Evolutionary conservation across 1,140 invertebrate genomes (phyloP), one percentile per base, ranked within the genome.

Genomic region (Chironomus tepperi): DNA sequence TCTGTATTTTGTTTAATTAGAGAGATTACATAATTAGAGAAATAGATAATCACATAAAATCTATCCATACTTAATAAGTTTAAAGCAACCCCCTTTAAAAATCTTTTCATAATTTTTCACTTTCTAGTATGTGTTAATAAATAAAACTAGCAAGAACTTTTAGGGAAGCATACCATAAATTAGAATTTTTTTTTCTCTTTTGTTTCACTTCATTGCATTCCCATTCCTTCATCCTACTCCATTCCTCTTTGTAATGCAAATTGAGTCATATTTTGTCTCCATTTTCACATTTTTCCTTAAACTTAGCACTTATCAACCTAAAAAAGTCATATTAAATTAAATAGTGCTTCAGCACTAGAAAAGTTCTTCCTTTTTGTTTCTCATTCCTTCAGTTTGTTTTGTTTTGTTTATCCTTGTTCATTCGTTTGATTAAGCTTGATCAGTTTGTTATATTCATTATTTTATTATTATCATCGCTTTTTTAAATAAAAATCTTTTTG

Each of bases 321-420:
- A 57, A 57, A 57, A n/a, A 57, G 47, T 57, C 47, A 57, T 57
- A 57, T 57, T 57, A 57, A 57, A 57, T 57, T n/a, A 57, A 57
- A 57, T 57, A 12, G 47, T 57, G 47, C 47, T 57, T 57, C 47
- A 57, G n/a, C 47, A 57, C 47, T 57, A n/a, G 15, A 57, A n/a
- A 57, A 57, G 5, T 34, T 34, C 24, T 34, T 34, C 24, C 47
- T 57, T 57, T n/a, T 57, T 57, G 12, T 57, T 57, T n/a, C 47
- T 57, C 47, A 57, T 57, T 57, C 43, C 15, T n/a, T 57, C 12
- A n/a, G n/a, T n/a, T 57, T 57, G 7, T 57, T 57, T 47, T 47
- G 12, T 34, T 5, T 34, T 34, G 24, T 34, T n/a, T 57, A 57
- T 57, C 12, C 9, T 57, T 57, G 47, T 57, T 57, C 47, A 57